phyloP scores from a whole-genome alignment of 1,140 invertebrate species.

The Matsumurasca onukii region DNA sequence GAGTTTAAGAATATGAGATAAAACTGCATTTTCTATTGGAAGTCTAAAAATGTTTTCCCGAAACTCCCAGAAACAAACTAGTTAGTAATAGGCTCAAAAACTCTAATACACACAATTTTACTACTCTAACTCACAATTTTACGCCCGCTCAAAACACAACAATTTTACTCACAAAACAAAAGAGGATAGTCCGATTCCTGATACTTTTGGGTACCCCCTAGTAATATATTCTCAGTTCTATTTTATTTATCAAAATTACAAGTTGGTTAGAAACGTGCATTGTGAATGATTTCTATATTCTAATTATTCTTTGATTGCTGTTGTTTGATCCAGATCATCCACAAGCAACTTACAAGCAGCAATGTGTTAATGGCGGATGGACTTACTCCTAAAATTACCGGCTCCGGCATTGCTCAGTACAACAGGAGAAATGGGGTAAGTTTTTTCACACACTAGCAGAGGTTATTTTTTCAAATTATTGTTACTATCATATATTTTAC shows the following conservation, averaged over 20 bases:
- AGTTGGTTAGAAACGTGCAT: no score
- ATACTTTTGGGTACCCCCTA: no score
- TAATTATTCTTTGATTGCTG: constrained; percentile 43
- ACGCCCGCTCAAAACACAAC: background rate
- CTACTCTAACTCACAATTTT: background rate
- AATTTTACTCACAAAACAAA: no score
- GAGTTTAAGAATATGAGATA: background rate
- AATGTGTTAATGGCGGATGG: constrained; percentile 64
- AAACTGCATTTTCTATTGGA: background rate
- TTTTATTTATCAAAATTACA: no score
- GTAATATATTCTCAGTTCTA: no score
- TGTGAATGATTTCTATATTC: no score
- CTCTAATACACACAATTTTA: background rate
- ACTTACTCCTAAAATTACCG: constrained; percentile 67
- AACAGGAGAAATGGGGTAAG: constrained; percentile 41
- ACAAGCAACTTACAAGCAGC: constrained; percentile 69
- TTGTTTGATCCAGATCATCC: constrained; percentile 51
- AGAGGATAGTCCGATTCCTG: no score
- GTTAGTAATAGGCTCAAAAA: no score
- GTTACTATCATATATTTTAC: background rate
- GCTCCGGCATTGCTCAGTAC: constrained; percentile 64
- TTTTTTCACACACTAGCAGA: background rate
- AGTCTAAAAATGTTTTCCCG: background rate
- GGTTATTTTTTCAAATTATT: background rate
- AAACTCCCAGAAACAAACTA: background rate